A percentile compares a stretch with the other conserved stretches of the same genome.
Evolutionary conservation across 1,140 invertebrate species (phyloP).

Genomic region (Panagrolaimus sp.): DNA sequence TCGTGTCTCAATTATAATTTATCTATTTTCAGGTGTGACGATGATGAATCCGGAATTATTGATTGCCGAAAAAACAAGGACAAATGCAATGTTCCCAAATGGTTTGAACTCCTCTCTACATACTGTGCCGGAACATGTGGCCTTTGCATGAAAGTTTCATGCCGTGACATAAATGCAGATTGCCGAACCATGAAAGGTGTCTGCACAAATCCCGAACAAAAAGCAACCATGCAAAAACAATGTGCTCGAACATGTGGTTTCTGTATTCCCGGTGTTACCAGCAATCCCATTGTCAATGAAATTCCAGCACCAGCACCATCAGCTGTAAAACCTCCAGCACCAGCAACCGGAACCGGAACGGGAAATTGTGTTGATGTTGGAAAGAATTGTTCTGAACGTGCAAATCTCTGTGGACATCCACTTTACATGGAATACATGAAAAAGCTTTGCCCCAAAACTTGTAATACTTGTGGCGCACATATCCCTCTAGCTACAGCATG

Average conservation of each 20-base stretch:
- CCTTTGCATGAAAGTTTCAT: slow-evolving; percentile 33
- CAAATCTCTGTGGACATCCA: slow-evolving; percentile 27
- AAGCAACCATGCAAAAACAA: slow-evolving; percentile 40
- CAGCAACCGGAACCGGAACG: background rate
- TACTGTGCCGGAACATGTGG: slow-evolving; percentile 45
- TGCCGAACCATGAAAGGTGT: slow-evolving; percentile 33
- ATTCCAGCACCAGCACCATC: background rate
- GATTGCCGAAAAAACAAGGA: slow-evolving; percentile 42
- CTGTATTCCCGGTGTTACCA: slow-evolving; percentile 22
- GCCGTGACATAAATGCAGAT: slow-evolving; percentile 31
- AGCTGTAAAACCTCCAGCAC: background rate
- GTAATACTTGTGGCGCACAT: slow-evolving; percentile 15
- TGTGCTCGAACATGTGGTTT: slow-evolving; percentile 42
- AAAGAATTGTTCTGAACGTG: slow-evolving; percentile 36
- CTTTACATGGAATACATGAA: slow-evolving; percentile 23
- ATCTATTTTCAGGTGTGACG: slow-evolving; percentile 2
- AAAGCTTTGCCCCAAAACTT: slow-evolving; percentile 20
- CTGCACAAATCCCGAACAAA: slow-evolving; percentile 33
- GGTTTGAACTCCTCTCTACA: slow-evolving; percentile 43
- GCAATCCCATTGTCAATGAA: slow-evolving; percentile 12
- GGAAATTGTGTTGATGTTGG: slow-evolving; percentile 30
- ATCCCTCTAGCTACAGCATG: background rate
- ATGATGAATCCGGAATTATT: slow-evolving; percentile 33
- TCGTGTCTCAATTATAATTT: too few species aligned
- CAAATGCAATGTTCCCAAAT: slow-evolving; percentile 38